Percentiles rank a stretch among this genome's conserved stretches.
phyloP scores from a whole-genome alignment of 2,113 vertebrate species.

The Fregetta grallaria region DNA sequence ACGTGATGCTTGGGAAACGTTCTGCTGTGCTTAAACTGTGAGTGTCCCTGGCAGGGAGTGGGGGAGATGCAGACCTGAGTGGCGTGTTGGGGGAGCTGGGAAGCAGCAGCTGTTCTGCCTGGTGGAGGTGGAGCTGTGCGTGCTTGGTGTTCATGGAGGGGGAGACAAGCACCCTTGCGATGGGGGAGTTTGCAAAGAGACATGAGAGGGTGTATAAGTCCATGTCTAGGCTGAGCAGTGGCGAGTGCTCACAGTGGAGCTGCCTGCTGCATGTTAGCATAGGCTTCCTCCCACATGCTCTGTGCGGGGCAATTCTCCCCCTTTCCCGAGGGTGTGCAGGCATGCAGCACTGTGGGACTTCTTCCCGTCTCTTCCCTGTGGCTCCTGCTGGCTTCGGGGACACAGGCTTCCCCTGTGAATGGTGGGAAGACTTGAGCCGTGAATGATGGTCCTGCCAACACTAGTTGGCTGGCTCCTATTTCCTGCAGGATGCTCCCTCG shows the following conservation, averaged over 20 bases:
- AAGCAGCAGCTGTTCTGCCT: not conserved
- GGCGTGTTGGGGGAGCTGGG: not conserved
- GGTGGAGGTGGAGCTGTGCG: not conserved
- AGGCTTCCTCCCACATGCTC: not conserved
- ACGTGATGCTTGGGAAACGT: constrained; percentile 96
- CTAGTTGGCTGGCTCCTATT: not conserved
- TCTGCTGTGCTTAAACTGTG: constrained; percentile 95
- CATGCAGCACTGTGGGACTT: not conserved
- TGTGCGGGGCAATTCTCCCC: fast-evolving
- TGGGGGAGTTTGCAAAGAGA: not conserved
- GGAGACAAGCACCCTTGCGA: not conserved
- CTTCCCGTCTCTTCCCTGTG: not conserved
- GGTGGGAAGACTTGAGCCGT: not conserved
- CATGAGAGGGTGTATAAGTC: not conserved
- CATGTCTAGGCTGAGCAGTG: not conserved
- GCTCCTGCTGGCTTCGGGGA: not conserved
- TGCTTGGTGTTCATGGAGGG: not conserved
- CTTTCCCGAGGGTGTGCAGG: not conserved
- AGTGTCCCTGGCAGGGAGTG: constrained; percentile 54
- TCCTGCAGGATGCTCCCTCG: not conserved
- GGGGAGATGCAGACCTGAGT: not conserved
- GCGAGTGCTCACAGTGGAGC: not conserved
- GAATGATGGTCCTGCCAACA: not conserved
- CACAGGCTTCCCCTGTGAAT: not conserved
- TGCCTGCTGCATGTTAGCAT: not conserved